A percentile compares a stretch with the other conserved stretches of the same genome.
Conservation (phyloP, 2,113 vertebrate species). For the Zosterops borbonicus region DNA sequence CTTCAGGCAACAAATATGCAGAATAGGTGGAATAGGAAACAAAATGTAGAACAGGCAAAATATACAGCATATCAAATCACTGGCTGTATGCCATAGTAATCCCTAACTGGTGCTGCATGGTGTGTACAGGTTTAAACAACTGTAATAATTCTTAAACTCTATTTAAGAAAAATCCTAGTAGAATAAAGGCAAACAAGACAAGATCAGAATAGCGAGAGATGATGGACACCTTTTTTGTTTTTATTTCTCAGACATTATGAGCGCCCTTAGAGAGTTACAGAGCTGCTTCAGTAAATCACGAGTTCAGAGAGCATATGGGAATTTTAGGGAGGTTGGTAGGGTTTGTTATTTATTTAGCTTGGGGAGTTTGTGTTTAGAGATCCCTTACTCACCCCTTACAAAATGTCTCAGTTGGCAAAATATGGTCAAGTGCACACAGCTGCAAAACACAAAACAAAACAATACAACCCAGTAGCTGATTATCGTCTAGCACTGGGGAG, state of each 20-base stretch:
- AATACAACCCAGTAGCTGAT: slow-evolving; percentile 61
- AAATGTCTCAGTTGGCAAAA: slow-evolving; percentile 67
- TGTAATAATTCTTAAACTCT: not conserved
- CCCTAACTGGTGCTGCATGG: not conserved
- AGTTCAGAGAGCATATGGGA: slow-evolving; percentile 36
- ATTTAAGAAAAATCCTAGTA: not conserved
- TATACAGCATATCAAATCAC: not conserved
- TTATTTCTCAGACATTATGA: slow-evolving; percentile 10
- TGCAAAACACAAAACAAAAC: slow-evolving; percentile 62
- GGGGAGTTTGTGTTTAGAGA: slow-evolving; percentile 67
- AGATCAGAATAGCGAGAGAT: not conserved
- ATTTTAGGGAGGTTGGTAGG: slow-evolving; percentile 60
- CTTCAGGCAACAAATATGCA: not conserved
- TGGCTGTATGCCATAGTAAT: not conserved
- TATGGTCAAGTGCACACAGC: slow-evolving; percentile 72
- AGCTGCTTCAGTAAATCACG: slow-evolving; percentile 36
- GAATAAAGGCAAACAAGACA: not conserved
- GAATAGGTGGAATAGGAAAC: not conserved
- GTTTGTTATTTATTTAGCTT: slow-evolving; percentile 69
- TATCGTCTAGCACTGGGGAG: slow-evolving; percentile 38
- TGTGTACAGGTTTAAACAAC: not conserved
- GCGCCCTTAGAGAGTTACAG: slow-evolving; percentile 35
- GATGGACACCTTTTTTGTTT: not conserved
- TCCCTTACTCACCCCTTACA: slow-evolving; percentile 65
- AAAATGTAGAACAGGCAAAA: not conserved